Conservation (phyloP, 1,140 invertebrate species). For the Zaprionus davidi region DNA sequence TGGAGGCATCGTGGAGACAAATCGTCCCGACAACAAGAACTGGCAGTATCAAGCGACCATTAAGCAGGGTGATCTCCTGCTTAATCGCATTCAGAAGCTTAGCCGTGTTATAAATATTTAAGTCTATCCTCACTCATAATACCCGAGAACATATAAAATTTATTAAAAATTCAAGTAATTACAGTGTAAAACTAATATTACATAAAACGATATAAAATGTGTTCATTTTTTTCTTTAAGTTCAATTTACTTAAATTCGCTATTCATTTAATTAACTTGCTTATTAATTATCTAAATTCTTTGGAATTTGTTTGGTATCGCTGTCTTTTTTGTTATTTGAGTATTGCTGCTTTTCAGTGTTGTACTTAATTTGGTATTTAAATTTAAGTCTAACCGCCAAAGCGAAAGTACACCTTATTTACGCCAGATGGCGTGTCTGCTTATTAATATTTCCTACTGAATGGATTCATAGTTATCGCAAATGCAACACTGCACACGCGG, state of each 20-base stretch:
- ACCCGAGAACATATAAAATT: slow-evolving; percentile 60
- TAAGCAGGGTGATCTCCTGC: slow-evolving; percentile 98
- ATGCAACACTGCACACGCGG: slow-evolving; percentile 34
- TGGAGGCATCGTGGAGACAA: slow-evolving; percentile 98
- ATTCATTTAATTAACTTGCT: slow-evolving; percentile 39
- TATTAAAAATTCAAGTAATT: slow-evolving; percentile 73
- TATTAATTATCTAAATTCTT: slow-evolving; percentile 75
- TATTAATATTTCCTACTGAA: neutral
- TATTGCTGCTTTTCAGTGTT: slow-evolving; percentile 74
- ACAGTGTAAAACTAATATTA: slow-evolving; percentile 63
- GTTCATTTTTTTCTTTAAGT: slow-evolving; percentile 32
- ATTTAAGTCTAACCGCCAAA: slow-evolving; percentile 38
- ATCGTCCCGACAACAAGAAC: slow-evolving; percentile 96
- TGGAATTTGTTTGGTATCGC: slow-evolving; percentile 71
- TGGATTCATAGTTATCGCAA: slow-evolving; percentile 21
- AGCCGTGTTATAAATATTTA: slow-evolving; percentile 99
- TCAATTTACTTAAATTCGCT: slow-evolving; percentile 66
- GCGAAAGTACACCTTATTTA: slow-evolving; percentile 3
- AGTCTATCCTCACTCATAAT: slow-evolving; percentile 56
- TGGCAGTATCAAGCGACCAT: slow-evolving; percentile 98
- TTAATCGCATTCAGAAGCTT: slow-evolving; percentile 99
- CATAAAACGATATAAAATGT: slow-evolving; percentile 58
- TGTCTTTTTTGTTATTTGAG: slow-evolving; percentile 71
- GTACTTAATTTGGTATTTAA: slow-evolving; percentile 63
- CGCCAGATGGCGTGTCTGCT: slow-evolving; percentile 38